phyloP scores from a whole-genome alignment of 2,888 invertebrate genomes.

The Ichneumoninae sp. region DNA sequence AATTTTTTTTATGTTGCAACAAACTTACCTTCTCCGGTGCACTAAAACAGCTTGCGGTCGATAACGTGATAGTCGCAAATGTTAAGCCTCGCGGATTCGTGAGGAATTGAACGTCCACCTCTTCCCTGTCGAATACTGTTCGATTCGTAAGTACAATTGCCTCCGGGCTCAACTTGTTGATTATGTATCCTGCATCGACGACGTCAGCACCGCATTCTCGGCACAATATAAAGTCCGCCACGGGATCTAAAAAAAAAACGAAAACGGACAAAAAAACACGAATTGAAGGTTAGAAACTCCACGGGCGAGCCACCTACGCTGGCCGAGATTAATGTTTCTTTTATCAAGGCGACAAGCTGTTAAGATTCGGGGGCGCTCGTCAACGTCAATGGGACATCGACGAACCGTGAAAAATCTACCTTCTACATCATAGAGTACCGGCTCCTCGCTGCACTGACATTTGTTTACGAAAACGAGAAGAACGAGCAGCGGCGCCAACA shows the following conservation, averaged over 20 bases:
- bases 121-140: slow-evolving; percentile 86
- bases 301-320: neutral
- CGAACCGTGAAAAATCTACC: slow-evolving; percentile 24
- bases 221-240: slow-evolving; percentile 86
- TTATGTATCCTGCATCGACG: slow-evolving; percentile 86
- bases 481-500: slow-evolving; percentile 58
- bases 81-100: slow-evolving; percentile 86
- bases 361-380: neutral
- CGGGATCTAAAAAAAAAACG: slow-evolving; percentile 21
- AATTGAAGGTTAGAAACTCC: neutral
- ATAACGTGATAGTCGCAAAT: slow-evolving; percentile 86
- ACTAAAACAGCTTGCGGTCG: slow-evolving; percentile 86
- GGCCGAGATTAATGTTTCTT: neutral
- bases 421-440: slow-evolving; percentile 36
- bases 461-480: slow-evolving; percentile 63
- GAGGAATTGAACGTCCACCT: slow-evolving; percentile 86
- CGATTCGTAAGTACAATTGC: slow-evolving; percentile 85
- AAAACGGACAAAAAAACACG: neutral
- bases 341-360: neutral
- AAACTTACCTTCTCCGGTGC: slow-evolving; percentile 84
- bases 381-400: neutral
- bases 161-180: slow-evolving; percentile 86
- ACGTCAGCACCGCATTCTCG: slow-evolving; percentile 87
- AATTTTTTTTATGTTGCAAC: neutral
- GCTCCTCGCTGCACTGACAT: slow-evolving; percentile 57